These are phyloP conservation scores for Apodemus sylvaticus DNA, from an alignment of 2,113 vertebrate species.

Conservation along the genomic window DNA sequence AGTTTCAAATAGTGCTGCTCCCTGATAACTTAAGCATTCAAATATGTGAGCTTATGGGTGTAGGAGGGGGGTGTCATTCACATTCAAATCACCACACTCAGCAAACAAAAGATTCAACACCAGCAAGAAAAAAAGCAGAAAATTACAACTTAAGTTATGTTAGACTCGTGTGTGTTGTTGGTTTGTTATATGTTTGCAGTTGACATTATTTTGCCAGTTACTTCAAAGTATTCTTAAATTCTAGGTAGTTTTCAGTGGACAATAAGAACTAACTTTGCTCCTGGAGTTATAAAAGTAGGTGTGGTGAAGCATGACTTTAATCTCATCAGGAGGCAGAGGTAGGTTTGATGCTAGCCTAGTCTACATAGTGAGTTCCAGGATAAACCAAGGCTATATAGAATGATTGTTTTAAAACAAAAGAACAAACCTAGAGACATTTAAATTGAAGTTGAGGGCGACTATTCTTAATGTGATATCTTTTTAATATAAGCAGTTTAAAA, in stretches of 20 bases:
- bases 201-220: slow-evolving; percentile 2
- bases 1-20: background rate
- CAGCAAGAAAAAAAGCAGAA: slow-evolving; percentile 53
- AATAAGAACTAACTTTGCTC: background rate
- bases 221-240: background rate
- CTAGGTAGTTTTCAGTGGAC: background rate
- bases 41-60: background rate
- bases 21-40: background rate
- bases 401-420: background rate
- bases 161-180: slow-evolving; percentile 3
- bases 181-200: background rate
- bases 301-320: background rate
- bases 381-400: background rate
- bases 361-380: background rate
- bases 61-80: background rate
- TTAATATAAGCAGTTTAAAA: slow-evolving; percentile 35
- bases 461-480: slow-evolving; percentile 29
- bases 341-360: background rate
- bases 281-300: slow-evolving; percentile 2
- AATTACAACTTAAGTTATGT: slow-evolving; percentile 64
- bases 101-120: slow-evolving; percentile 44
- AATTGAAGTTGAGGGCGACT: background rate
- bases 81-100: background rate
- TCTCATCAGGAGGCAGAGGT: background rate
- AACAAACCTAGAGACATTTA: background rate